Percentiles rank a stretch among this genome's conserved stretches.
Conservation (phyloP, 1,140 invertebrate genomes). For the Drosophila pruinosa region DNA sequence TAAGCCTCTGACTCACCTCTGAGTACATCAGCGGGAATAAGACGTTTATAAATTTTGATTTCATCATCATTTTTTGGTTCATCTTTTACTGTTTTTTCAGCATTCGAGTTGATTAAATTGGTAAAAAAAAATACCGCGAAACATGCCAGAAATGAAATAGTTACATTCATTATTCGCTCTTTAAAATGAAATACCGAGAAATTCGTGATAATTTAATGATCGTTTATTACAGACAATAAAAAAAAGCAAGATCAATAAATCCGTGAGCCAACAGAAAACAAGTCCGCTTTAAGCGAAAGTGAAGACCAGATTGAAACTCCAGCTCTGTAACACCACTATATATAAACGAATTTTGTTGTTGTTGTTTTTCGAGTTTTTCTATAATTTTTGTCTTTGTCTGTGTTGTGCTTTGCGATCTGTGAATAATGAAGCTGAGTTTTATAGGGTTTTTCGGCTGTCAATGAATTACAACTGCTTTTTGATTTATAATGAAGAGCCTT, state of each 20-base stretch:
- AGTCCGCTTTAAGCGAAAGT: slow-evolving; percentile 63
- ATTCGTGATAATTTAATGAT: slow-evolving; percentile 9
- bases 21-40: slow-evolving; percentile 93
- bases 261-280: slow-evolving; percentile 21
- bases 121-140: slow-evolving; percentile 8
- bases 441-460: too few relatives aligned
- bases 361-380: slow-evolving; percentile 35
- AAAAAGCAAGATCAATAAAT: slow-evolving; percentile 8
- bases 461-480: too few relatives aligned
- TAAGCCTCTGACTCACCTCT: slow-evolving; percentile 86
- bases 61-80: slow-evolving; percentile 76
- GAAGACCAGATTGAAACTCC: slow-evolving; percentile 44
- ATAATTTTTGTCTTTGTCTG: neutral
- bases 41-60: slow-evolving; percentile 88
- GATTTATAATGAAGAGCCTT: too few relatives aligned
- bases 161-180: slow-evolving; percentile 46
- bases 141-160: slow-evolving; percentile 13
- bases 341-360: slow-evolving; percentile 45
- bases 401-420: too few relatives aligned
- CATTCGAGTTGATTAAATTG: slow-evolving; percentile 7
- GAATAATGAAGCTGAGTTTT: too few relatives aligned
- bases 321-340: slow-evolving; percentile 49
- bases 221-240: neutral
- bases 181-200: neutral
- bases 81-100: slow-evolving; percentile 17